These are phyloP conservation scores for Manduca sexta DNA, from an alignment of 1,140 invertebrate genomes.

Conservation along the genomic window DNA sequence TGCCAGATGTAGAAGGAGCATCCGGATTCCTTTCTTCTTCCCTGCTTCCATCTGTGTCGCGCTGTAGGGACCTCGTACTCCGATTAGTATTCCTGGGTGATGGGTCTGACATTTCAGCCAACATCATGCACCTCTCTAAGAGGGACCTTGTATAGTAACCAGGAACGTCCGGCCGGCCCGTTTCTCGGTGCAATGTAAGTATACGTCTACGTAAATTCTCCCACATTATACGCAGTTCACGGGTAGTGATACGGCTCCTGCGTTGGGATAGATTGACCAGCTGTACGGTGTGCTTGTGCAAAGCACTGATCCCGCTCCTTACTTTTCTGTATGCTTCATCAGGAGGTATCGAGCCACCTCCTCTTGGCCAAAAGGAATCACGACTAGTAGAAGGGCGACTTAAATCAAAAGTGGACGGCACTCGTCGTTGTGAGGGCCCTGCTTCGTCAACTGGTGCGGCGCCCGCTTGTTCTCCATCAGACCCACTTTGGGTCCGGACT, in stretches of 20 bases:
- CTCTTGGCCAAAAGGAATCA: conserved; percentile 37
- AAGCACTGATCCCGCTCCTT: conserved; percentile 44
- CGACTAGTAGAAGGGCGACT: conserved; percentile 51
- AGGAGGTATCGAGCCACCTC: conserved; percentile 30
- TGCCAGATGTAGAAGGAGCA: background rate
- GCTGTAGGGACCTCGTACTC: conserved; percentile 18
- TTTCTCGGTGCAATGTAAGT: conserved; percentile 69
- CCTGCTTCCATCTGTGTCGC: conserved; percentile 21
- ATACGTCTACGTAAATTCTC: conserved; percentile 77
- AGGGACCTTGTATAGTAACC: conserved; percentile 57
- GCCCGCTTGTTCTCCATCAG: conserved; percentile 4
- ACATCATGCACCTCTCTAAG: conserved; percentile 57
- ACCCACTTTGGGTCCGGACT: conserved; percentile 33
- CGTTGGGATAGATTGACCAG: conserved; percentile 58
- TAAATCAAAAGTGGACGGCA: conserved; percentile 10
- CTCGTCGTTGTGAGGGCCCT: background rate
- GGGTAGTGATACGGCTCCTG: conserved; percentile 66
- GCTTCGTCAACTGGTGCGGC: background rate
- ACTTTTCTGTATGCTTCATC: conserved; percentile 62
- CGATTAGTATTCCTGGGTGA: background rate
- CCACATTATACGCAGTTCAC: conserved; percentile 77
- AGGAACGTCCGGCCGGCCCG: conserved; percentile 45
- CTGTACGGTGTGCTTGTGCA: conserved; percentile 54
- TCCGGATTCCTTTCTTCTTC: conserved; percentile 13
- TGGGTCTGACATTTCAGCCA: conserved; percentile 46